phyloP scores from a whole-genome alignment of 1,140 invertebrate genomes.

The Camponotus pennsylvanicus region DNA sequence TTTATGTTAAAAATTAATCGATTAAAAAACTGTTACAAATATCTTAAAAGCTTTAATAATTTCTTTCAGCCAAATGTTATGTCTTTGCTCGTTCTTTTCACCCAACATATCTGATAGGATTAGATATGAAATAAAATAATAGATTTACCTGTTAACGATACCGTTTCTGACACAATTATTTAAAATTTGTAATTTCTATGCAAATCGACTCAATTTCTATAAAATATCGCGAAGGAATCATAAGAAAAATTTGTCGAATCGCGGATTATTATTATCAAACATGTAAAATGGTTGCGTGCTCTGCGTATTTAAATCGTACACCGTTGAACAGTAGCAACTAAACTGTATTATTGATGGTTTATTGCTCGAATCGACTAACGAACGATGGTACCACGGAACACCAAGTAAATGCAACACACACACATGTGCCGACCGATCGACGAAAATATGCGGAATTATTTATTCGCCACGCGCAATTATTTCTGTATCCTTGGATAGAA shows the following conservation, averaged over 20 bases:
- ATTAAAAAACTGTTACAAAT: neutral
- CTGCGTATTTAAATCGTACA: slow-evolving; percentile 31
- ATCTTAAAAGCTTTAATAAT: neutral
- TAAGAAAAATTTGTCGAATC: slow-evolving; percentile 5
- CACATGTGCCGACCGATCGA: neutral
- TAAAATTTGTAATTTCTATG: slow-evolving; percentile 13
- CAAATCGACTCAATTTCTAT: slow-evolving; percentile 27
- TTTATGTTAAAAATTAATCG: neutral
- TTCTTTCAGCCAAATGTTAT: neutral
- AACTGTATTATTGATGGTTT: slow-evolving; percentile 70
- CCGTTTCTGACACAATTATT: slow-evolving; percentile 13
- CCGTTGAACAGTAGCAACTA: slow-evolving; percentile 43
- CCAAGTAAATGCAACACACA: slow-evolving; percentile 34
- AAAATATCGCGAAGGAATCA: neutral
- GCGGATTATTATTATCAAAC: slow-evolving; percentile 5
- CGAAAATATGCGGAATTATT: slow-evolving; percentile 53
- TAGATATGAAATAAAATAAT: slow-evolving; percentile 17
- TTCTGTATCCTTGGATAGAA: slow-evolving; percentile 41
- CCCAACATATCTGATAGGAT: slow-evolving; percentile 11
- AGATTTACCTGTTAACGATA: slow-evolving; percentile 20
- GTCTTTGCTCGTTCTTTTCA: neutral
- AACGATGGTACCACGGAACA: slow-evolving; percentile 46
- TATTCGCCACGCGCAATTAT: slow-evolving; percentile 45
- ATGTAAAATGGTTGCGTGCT: slow-evolving; percentile 55
- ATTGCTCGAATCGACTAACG: slow-evolving; percentile 67